These are phyloP conservation scores for Panagrolaimus sp. DNA, from an alignment of 1,140 invertebrate genomes.

Conservation along the genomic window DNA sequence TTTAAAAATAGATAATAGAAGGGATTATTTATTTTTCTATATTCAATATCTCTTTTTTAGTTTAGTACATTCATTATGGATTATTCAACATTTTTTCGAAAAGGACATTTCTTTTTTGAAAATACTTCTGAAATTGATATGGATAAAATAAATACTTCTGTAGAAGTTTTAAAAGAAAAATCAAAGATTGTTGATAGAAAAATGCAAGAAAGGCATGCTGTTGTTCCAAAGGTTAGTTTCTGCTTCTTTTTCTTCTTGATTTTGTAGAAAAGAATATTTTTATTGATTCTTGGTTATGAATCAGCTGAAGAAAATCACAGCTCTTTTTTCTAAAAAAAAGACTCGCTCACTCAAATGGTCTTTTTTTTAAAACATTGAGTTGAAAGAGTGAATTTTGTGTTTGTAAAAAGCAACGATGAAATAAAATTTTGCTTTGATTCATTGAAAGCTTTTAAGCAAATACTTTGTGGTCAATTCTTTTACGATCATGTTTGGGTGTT, in stretches of 20 bases:
- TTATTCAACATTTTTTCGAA: slow-evolving; percentile 44
- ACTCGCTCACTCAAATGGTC: not conserved
- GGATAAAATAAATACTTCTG: slow-evolving; percentile 33
- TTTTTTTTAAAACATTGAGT: not conserved
- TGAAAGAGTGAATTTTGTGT: not conserved
- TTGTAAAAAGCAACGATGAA: not conserved
- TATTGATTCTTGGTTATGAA: slow-evolving; percentile 1
- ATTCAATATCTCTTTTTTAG: slow-evolving; percentile 35
- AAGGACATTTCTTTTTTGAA: slow-evolving; percentile 50
- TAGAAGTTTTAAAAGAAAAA: slow-evolving; percentile 35
- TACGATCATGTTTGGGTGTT: too few relatives aligned
- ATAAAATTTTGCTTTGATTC: not conserved
- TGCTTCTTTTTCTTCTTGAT: not conserved
- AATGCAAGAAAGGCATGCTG: slow-evolving; percentile 56
- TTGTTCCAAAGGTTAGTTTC: slow-evolving; percentile 51
- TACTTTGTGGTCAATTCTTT: too few relatives aligned
- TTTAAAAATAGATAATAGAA: slow-evolving; percentile 11
- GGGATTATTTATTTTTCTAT: not conserved
- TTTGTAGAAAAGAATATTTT: not conserved
- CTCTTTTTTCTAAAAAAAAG: not conserved
- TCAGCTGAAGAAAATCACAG: slow-evolving; percentile 20
- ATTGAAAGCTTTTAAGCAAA: too few relatives aligned
- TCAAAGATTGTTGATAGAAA: slow-evolving; percentile 48
- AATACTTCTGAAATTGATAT: slow-evolving; percentile 42
- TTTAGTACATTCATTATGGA: slow-evolving; percentile 51